Base-by-base conservation (phyloP, 2,888 invertebrate genomes). In the Plebejus melissa region DNA sequence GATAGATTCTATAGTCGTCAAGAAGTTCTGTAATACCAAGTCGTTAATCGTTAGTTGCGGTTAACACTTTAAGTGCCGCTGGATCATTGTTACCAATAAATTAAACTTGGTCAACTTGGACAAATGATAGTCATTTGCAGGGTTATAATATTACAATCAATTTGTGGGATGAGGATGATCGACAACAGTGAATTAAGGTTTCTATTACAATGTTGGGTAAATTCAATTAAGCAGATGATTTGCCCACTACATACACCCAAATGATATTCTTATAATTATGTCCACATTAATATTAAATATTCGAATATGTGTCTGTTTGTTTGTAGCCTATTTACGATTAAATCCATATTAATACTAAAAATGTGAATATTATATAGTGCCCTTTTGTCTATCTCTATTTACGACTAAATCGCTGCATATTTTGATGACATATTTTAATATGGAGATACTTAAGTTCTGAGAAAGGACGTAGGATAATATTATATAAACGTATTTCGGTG, bases 11-110 rank as follows among this genome's bases (percentile, higher is more conserved):
- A 36, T 13, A 60, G 60, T 7, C 60, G 32, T 65, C 65, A 36
- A 13, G 32, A 65, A 65, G 32, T 65, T 65, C 32, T 32, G 65
- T 60, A 65, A 36, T 36, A 65, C 32, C 65, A 65, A 36, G 65
- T 65, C 65, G 65, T 65, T 60, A 60, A 28, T 28, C 28, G 60
- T 60, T 28, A 60, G 60, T 28, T 65, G 80, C 79, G 84, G 85
- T 89, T 87, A 87, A 87, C 88, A 86, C 87, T 85, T 88, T 89
- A 88, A 89, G 88, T 87, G 86, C 88, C 87, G 88, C 87, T 83
- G 82, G 82, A 81, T 82, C 81, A 80, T 80, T 78, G 80, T 82
- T 80, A 80, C 77, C 78, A 76, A 80, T 87, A 84, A 86, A 87
- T 88, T 85, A 85, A 88, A 82, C 82, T 83, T 81, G 81, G 77